Conservation (phyloP, 2,888 invertebrate genomes). For the Apodemia duryi region DNA sequence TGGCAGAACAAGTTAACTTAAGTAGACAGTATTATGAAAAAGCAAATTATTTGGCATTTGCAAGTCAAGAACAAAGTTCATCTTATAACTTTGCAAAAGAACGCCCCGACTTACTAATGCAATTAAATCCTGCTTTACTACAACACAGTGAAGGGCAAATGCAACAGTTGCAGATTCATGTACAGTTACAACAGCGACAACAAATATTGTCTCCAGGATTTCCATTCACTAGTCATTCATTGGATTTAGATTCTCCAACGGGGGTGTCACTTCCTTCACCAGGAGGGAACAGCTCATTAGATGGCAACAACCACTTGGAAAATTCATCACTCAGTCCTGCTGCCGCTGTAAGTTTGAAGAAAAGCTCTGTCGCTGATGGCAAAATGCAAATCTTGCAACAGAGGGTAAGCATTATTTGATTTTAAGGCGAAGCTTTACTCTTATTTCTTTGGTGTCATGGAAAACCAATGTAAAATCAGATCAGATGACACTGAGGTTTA, state of each 20-base stretch:
- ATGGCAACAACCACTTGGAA: constrained; percentile 80
- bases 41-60: constrained; percentile 68
- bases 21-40: constrained; percentile 78
- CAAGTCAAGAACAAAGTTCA: constrained; percentile 72
- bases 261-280: constrained; percentile 89
- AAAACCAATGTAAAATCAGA: constrained; percentile 30
- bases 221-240: constrained; percentile 82
- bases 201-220: constrained; percentile 80
- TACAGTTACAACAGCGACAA: constrained; percentile 84
- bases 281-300: constrained; percentile 85
- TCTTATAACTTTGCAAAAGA: constrained; percentile 82
- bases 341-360: constrained; percentile 84
- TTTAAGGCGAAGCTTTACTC: constrained; percentile 78
- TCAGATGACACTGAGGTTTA: constrained; percentile 53
- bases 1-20: constrained; percentile 86
- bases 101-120: constrained; percentile 80
- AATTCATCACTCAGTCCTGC: constrained; percentile 81
- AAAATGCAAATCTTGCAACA: constrained; percentile 86
- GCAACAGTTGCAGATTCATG: constrained; percentile 84
- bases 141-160: constrained; percentile 80
- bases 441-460: constrained; percentile 57
- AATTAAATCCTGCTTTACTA: constrained; percentile 75
- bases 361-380: constrained; percentile 81
- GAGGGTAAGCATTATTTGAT: constrained; percentile 89
- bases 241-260: constrained; percentile 87